Base-by-base conservation (phyloP, 2,113 vertebrate genomes). In the Cyanoderma ruficeps region DNA sequence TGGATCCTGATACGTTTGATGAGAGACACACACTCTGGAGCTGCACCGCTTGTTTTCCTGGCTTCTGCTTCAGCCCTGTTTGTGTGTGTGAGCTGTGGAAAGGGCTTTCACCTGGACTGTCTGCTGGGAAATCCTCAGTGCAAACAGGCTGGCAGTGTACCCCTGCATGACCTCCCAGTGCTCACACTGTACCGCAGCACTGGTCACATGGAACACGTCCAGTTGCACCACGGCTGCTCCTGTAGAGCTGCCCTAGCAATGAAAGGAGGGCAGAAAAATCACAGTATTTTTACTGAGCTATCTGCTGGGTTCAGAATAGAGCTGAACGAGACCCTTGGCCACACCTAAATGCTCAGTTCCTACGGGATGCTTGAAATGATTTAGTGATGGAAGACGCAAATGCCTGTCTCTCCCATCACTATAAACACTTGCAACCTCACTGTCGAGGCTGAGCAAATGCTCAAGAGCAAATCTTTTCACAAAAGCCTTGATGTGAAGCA, bases 401-500 rank as follows among this genome's bases (percentile, higher is more conserved):
- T 2, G 31, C 41, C 61, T 83, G 83, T 71, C 69, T 94, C 90
- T 82, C 71, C 90, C 76, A 95, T 55, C 61, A 61, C 83, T 90
- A 47, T 46, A 77, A 91, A 94, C 42, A 61, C 89, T 84, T 55
- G 52, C 83, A 69, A 55, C 86, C 85, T 85, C 72, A 61, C 79
- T 74, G 82, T 78, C 28, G 69, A 60, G 83, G 81, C 89, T 93
- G 81, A 95, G 87, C 65, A 85, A 96, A 85, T 75, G 81, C 87
- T 96, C 55, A 56, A 77, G 94, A 90, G 81, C 84, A 86, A 94
- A 86, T 90, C 92, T 94, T 89, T 72, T 83, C 56, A 83, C 69
- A 94, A 96, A 95, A 94, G 90, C 77, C 57, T 90, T 78, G 80
- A 92, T 78, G 77, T 37, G 86, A 95, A 94, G 94, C 89, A 96